A percentile compares a stretch with the other conserved stretches of the same genome.
Evolutionary conservation across 2,113 vertebrate species (phyloP).

Genomic region (Gorsachius goisagi): DNA sequence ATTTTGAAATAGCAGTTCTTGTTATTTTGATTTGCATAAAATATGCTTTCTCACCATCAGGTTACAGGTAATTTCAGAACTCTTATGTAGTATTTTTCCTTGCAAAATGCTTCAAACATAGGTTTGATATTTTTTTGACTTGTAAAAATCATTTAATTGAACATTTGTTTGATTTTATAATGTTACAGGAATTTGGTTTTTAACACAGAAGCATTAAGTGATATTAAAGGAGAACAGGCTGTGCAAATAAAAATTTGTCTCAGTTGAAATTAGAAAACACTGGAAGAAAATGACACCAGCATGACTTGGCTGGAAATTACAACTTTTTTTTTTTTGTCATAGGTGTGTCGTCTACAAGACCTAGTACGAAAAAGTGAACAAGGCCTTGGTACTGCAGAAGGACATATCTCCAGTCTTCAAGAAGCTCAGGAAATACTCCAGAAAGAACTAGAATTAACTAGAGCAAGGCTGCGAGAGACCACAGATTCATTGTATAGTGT

Average conservation of each 20-base stretch:
- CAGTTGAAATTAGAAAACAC: neutral
- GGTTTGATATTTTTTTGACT: neutral
- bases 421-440: constrained; percentile 93
- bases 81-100: neutral
- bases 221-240: neutral
- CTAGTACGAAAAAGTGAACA: constrained; percentile 87
- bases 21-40: neutral
- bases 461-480: constrained; percentile 88
- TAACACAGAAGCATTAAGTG: neutral
- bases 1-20: neutral
- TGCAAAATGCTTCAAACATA: neutral
- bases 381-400: constrained; percentile 86
- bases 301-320: neutral
- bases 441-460: constrained; percentile 90
- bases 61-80: neutral
- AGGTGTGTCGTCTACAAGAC: constrained; percentile 88
- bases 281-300: neutral
- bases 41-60: neutral
- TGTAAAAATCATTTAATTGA: neutral
- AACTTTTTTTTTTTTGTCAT: neutral
- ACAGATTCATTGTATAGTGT: constrained; percentile 89
- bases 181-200: neutral
- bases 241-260: neutral
- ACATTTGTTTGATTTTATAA: neutral
- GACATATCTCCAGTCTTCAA: constrained; percentile 89